A percentile compares a stretch with the other conserved stretches of the same genome.
Evolutionary conservation across 2,113 vertebrate species (phyloP).

Genomic region (Oenanthe melanoleuca): DNA sequence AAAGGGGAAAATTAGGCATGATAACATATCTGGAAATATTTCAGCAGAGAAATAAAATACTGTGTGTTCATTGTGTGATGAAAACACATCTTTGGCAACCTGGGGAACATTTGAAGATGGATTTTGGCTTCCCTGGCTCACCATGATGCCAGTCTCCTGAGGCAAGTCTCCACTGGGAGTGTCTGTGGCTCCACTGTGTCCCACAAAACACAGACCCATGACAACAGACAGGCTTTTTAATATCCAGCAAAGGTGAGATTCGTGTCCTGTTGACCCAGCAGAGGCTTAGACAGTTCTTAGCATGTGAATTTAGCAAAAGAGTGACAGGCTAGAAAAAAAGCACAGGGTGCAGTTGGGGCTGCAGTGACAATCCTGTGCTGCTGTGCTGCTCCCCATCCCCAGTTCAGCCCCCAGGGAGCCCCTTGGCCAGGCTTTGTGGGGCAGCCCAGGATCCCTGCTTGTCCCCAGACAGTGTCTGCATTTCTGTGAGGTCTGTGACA

Average conservation of each 20-base stretch:
- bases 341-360: neutral
- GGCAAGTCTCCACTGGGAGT: neutral
- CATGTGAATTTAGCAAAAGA: neutral
- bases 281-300: neutral
- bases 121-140: neutral
- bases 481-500: rapidly evolving
- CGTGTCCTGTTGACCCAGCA: neutral
- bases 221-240: neutral
- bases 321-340: neutral
- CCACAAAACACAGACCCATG: neutral
- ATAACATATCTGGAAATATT: neutral
- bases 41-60: neutral
- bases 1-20: neutral
- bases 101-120: neutral
- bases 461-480: neutral
- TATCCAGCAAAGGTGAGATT: neutral
- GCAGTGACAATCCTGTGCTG: neutral
- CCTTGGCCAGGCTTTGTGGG: neutral
- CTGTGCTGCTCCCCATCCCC: neutral
- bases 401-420: neutral
- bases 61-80: neutral
- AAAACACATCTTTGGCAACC: neutral
- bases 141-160: rapidly evolving
- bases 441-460: neutral
- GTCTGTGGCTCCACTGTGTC: neutral